Percentiles rank a stretch among this genome's conserved stretches.
Evolutionary conservation across 2,797 vertebrate species (phyloP).

Genomic region (Trematomus bernacchii): DNA sequence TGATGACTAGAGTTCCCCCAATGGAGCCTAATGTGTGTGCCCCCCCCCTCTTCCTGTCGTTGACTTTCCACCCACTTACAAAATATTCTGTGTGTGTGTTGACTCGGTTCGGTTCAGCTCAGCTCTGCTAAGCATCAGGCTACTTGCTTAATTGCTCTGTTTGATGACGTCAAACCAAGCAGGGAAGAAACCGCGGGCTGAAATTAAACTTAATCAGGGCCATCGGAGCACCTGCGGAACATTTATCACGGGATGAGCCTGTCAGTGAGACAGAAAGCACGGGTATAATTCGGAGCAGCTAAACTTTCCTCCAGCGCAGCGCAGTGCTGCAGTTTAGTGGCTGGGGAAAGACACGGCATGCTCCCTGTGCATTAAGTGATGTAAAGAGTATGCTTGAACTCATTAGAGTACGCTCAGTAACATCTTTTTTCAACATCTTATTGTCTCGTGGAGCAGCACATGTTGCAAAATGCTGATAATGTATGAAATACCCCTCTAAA

Average conservation of each 20-base stretch:
- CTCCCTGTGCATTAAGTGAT: not conserved
- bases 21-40: not conserved
- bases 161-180: conserved; percentile 70
- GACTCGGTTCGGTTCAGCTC: conserved; percentile 25
- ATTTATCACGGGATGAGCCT: conserved; percentile 5
- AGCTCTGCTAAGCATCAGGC: conserved; percentile 19
- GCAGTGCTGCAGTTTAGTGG: conserved; percentile 59
- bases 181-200: conserved; percentile 54
- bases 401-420: too few relatives aligned
- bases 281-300: conserved; percentile 3
- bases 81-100: not conserved
- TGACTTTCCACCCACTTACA: too few relatives aligned
- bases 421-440: not conserved
- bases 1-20: not conserved
- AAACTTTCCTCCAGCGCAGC: conserved; percentile 41
- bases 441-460: too few relatives aligned
- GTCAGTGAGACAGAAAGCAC: conserved; percentile 27
- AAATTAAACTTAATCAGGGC: conserved; percentile 66
- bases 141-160: conserved; percentile 41
- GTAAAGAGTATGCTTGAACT: not conserved
- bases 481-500: not conserved
- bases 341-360: conserved; percentile 45
- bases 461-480: fast-evolving
- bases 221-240: conserved; percentile 32
- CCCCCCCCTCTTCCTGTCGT: too few relatives aligned